Evolutionary conservation across 2,797 vertebrate genomes (phyloP).

Genomic region (Takifugu rubripes): DNA sequence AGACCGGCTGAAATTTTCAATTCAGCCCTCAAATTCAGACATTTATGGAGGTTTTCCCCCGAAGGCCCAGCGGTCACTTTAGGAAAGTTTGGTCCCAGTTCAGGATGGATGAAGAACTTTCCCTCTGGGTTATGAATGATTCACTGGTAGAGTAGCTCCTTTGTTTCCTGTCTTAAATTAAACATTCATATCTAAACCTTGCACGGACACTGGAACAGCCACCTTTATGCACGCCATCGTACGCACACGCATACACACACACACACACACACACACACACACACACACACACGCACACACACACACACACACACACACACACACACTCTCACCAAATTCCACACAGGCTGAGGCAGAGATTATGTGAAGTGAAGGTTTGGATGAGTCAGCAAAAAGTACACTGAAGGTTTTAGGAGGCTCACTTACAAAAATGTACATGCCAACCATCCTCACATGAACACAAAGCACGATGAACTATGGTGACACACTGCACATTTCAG

Average conservation of each 20-base stretch:
- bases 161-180: constrained; percentile 57
- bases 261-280: constrained; percentile 6
- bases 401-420: constrained; percentile 9
- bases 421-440: no score
- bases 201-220: constrained; percentile 36
- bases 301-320: constrained; percentile 22
- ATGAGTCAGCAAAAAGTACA: constrained; percentile 30
- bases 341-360: constrained; percentile 26
- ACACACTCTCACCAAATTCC: constrained; percentile 31
- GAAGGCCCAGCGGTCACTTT: constrained; percentile 23
- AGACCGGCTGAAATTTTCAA: no score
- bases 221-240: constrained; percentile 43
- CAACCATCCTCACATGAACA: no score
- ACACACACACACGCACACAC: constrained; percentile 5
- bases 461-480: not conserved
- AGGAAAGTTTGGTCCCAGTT: constrained; percentile 27
- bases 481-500: not conserved
- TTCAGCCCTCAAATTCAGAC: no score
- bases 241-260: not conserved
- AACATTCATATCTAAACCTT: constrained; percentile 57
- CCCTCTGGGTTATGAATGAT: constrained; percentile 51
- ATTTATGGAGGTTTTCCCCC: not conserved
- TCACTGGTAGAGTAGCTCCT: constrained; percentile 27
- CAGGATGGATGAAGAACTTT: constrained; percentile 20
- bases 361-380: constrained; percentile 21